Evolutionary conservation across 1,140 invertebrate species (phyloP).

Genomic region (Drosophila mojavensis): DNA sequence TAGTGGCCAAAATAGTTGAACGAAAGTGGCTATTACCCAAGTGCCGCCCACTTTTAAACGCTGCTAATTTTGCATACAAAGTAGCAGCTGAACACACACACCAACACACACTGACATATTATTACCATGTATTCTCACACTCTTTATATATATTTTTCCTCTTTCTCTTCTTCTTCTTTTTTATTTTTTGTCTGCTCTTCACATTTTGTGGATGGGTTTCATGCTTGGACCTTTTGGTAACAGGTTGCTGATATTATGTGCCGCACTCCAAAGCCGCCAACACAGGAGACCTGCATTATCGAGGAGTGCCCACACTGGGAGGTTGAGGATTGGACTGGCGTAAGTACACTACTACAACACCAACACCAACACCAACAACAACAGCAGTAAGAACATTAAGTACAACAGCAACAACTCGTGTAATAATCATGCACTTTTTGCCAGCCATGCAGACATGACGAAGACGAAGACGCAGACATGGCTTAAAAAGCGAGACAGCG

Average conservation of each 20-base stretch:
- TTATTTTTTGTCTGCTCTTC: conserved; percentile 15
- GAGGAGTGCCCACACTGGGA: conserved; percentile 94
- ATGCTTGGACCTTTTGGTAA: conserved; percentile 26
- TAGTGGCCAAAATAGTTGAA: conserved; percentile 31
- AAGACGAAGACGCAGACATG: conserved; percentile 17
- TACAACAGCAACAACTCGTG: conserved; percentile 48
- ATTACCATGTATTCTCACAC: conserved; percentile 56
- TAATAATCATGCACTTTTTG: conserved; percentile 71
- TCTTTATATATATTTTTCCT: conserved; percentile 29
- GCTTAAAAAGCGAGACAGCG: background rate
- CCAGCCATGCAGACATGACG: conserved; percentile 35
- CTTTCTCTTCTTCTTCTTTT: background rate
- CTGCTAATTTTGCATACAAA: conserved; percentile 61
- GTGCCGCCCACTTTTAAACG: conserved; percentile 49
- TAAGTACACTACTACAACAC: conserved; percentile 85
- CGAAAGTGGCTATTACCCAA: conserved; percentile 58
- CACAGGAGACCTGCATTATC: conserved; percentile 91
- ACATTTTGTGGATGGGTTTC: conserved; percentile 9
- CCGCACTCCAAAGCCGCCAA: conserved; percentile 89
- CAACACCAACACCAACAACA: conserved; percentile 16
- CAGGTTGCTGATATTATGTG: conserved; percentile 91
- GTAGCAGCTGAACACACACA: conserved; percentile 28
- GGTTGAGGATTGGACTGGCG: conserved; percentile 93
- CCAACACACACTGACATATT: conserved; percentile 44
- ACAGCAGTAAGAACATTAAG: conserved; percentile 24